These are phyloP conservation scores for Drosophila sp. DNA, from an alignment of 1,140 invertebrate genomes.

Conservation along the genomic window DNA sequence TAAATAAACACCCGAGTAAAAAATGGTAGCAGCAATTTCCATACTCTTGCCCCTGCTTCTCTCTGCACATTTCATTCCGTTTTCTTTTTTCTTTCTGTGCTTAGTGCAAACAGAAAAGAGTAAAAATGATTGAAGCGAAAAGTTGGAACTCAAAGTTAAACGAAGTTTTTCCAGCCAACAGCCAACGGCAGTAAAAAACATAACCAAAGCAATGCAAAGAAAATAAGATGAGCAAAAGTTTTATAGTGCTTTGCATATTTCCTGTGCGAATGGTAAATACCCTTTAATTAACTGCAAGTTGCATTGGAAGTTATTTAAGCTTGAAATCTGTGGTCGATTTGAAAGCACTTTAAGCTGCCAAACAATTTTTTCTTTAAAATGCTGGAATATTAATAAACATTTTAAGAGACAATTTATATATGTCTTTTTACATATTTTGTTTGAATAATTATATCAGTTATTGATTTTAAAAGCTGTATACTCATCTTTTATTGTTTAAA, in stretches of 20 bases:
- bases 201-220: constrained; percentile 19
- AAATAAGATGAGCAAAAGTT: constrained; percentile 29
- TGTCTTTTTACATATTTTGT: too few species aligned
- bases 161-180: constrained; percentile 55
- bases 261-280: constrained; percentile 23
- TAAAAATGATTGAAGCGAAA: constrained; percentile 68
- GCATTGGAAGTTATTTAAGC: neutral
- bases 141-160: constrained; percentile 61
- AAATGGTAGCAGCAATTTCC: constrained; percentile 4
- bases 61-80: constrained; percentile 6
- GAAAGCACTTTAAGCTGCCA: too few species aligned
- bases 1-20: constrained; percentile 62
- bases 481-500: too few species aligned
- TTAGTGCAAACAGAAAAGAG: constrained; percentile 29
- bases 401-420: too few species aligned
- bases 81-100: constrained; percentile 12
- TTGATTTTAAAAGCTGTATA: too few species aligned
- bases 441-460: too few species aligned
- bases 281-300: constrained; percentile 2
- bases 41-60: constrained; percentile 35
- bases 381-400: too few species aligned
- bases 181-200: constrained; percentile 21
- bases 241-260: constrained; percentile 19
- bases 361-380: too few species aligned
- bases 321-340: too few species aligned